A percentile compares a stretch with the other conserved stretches of the same genome.
phyloP scores from a whole-genome alignment of 2,113 vertebrate genomes.

The Dicrurus megarhynchus region DNA sequence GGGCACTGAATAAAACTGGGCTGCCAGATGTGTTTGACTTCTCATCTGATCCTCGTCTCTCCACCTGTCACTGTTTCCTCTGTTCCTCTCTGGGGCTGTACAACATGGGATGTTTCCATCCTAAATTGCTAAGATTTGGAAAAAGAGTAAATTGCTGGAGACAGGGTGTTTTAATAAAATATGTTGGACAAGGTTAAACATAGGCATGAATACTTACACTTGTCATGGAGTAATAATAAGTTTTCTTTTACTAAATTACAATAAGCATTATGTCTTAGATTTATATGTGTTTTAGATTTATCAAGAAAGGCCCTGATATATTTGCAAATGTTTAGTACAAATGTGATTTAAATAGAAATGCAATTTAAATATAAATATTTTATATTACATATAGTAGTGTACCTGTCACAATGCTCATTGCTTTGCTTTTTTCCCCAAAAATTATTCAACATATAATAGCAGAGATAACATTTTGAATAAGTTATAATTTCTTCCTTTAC shows the following conservation, averaged over 20 bases:
- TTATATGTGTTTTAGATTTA: background rate
- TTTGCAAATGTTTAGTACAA: background rate
- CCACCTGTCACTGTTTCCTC: background rate
- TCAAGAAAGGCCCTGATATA: background rate
- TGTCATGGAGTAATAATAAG: background rate
- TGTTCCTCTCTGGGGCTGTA: background rate
- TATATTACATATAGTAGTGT: background rate
- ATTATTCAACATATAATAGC: background rate
- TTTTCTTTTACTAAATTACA: background rate
- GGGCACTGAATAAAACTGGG: background rate
- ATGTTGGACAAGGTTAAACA: background rate
- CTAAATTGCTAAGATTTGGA: background rate
- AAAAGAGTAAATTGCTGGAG: background rate
- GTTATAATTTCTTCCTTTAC: background rate
- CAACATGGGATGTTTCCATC: background rate
- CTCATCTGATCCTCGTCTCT: background rate
- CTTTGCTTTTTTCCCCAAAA: background rate
- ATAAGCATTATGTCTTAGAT: background rate
- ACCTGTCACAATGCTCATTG: background rate
- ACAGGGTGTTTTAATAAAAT: background rate
- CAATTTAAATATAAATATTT: background rate
- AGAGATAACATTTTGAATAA: background rate
- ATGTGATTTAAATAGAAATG: background rate
- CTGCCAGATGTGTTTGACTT: background rate
- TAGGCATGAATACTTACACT: background rate